Conservation (phyloP, 2,113 vertebrate species). For the Zeus faber region DNA sequence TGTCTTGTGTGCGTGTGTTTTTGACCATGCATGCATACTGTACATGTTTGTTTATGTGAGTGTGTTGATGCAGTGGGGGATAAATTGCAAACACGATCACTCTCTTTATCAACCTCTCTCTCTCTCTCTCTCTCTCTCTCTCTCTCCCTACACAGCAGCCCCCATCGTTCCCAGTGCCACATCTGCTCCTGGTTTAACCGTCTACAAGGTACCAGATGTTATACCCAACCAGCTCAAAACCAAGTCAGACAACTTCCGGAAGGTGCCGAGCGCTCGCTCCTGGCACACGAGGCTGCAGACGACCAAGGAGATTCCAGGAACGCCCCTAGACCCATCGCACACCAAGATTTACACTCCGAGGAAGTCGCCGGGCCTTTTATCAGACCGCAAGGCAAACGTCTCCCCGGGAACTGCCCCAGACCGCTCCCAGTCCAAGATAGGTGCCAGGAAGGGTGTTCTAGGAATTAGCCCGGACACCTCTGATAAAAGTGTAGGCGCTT, state of each 20-base stretch:
- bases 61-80: too few relatives aligned
- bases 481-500: background rate
- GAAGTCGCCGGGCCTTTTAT: too few relatives aligned
- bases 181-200: conserved; percentile 30
- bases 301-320: background rate
- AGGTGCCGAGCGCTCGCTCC: background rate
- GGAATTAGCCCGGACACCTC: background rate
- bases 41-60: too few relatives aligned
- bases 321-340: background rate
- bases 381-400: too few relatives aligned
- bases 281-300: background rate
- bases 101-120: background rate
- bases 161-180: conserved; percentile 24
- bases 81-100: conserved; percentile 6
- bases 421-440: too few relatives aligned
- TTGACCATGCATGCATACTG: too few relatives aligned
- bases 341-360: background rate
- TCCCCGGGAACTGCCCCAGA: too few relatives aligned
- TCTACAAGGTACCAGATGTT: conserved; percentile 41
- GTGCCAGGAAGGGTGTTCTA: too few relatives aligned
- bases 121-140: conserved; percentile 5
- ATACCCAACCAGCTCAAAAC: background rate
- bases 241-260: background rate
- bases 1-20: too few relatives aligned
- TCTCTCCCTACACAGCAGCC: conserved; percentile 10